Conservation (phyloP, 1,140 invertebrate genomes). For the Lordiphosa collinella region DNA sequence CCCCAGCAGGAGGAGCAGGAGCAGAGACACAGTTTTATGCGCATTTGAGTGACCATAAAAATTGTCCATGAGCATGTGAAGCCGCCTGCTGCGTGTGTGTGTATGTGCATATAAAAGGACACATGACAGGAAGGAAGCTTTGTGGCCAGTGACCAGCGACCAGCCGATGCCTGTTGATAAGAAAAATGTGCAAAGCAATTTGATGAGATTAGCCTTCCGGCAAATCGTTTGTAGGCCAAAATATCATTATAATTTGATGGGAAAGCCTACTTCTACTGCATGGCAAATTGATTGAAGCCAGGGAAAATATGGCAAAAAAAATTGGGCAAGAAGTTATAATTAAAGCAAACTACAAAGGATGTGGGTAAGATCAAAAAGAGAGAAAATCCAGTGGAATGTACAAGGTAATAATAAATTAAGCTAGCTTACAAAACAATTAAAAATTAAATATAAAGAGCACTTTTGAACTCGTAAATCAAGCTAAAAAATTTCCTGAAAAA, state of each 20-base stretch:
- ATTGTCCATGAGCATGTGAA: constrained; percentile 31
- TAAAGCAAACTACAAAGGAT: too few species aligned
- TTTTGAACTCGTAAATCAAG: too few species aligned
- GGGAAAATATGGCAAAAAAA: background rate
- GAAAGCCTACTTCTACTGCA: too few species aligned
- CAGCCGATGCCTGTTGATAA: constrained; percentile 45
- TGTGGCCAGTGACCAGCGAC: constrained; percentile 14
- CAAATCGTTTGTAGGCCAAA: too few species aligned
- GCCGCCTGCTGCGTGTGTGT: constrained; percentile 11
- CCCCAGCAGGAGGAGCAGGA: constrained; percentile 14
- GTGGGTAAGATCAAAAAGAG: too few species aligned
- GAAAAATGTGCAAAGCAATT: constrained; percentile 61
- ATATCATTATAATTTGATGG: too few species aligned
- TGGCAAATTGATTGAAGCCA: too few species aligned
- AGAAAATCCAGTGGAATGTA: too few species aligned
- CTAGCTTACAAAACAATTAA: too few species aligned
- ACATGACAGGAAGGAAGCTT: constrained; percentile 18
- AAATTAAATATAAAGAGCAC: too few species aligned
- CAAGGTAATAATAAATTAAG: too few species aligned
- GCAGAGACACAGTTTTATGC: constrained; percentile 56
- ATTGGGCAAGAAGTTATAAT: background rate
- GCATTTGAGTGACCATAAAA: constrained; percentile 76
- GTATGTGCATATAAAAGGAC: constrained; percentile 12
- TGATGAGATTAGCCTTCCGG: constrained; percentile 46
- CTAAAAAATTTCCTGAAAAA: too few species aligned